Evolutionary conservation across 2,797 vertebrate genomes (phyloP).

Genomic region (Hippopotamyrus pictus): DNA sequence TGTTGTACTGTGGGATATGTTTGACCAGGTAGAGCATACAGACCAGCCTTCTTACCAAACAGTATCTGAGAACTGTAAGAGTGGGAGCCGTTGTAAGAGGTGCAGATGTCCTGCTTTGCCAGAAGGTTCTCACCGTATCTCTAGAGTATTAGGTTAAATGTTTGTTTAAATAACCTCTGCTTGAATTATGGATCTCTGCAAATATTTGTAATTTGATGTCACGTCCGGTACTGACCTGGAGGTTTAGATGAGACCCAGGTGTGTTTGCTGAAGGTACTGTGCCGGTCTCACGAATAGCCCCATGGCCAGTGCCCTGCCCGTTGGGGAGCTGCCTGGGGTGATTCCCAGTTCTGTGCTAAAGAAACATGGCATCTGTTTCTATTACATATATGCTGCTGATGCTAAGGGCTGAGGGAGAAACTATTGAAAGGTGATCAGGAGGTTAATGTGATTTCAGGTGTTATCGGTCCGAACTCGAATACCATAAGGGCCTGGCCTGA

Average conservation of each 20-base stretch:
- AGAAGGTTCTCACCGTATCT: not conserved
- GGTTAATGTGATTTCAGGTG: not conserved
- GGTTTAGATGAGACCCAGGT: constrained; percentile 3
- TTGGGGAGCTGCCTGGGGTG: not conserved
- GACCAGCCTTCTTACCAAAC: not conserved
- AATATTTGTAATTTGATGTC: not conserved
- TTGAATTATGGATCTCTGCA: not conserved
- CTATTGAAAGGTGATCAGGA: not conserved
- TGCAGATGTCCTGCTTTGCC: not conserved
- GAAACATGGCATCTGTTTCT: not conserved
- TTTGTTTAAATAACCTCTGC: not conserved
- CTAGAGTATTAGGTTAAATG: not conserved
- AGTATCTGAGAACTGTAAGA: not conserved
- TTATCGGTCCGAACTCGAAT: not conserved
- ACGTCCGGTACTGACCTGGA: not conserved
- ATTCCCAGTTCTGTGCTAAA: not conserved
- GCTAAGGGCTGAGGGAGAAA: not conserved
- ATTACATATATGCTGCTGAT: not conserved
- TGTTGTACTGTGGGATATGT: not conserved
- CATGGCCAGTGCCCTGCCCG: not conserved
- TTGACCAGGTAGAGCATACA: not conserved
- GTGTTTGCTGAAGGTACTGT: not conserved
- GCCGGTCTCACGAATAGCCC: not conserved
- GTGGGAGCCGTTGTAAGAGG: not conserved
- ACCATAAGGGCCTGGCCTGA: not conserved